Conservation (phyloP, 2,888 invertebrate species). For the Agrotis puta region DNA sequence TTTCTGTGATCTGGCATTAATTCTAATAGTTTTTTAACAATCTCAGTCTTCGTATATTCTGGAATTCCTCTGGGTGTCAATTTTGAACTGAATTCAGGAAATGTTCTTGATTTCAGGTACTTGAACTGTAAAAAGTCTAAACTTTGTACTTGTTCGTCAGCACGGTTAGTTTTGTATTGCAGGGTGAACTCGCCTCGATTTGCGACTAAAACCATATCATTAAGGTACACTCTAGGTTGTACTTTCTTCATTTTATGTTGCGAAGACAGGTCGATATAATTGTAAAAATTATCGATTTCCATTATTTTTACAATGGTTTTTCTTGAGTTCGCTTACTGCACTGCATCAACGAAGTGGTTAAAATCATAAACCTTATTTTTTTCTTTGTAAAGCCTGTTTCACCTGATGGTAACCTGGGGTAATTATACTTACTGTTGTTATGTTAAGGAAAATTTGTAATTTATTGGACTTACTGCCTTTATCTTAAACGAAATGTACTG, state of each 20-base stretch:
- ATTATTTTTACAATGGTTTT: no score
- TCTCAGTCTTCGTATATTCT: constrained; percentile 8
- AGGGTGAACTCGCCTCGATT: constrained; percentile 12
- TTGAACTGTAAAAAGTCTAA: constrained; percentile 1
- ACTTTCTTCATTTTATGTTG: constrained; percentile 28
- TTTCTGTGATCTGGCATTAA: constrained; percentile 24
- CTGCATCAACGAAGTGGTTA: no score
- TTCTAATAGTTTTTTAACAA: constrained; percentile 18
- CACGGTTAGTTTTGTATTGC: constrained; percentile 10
- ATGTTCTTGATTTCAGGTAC: constrained; percentile 8
- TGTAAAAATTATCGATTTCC: no score
- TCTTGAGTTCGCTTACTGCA: no score
- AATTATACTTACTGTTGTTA: no score
- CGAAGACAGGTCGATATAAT: constrained; percentile 26
- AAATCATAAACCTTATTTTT: no score
- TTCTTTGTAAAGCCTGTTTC: no score
- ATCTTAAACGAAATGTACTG: no score
- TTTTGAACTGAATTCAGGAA: constrained; percentile 10
- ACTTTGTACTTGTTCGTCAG: constrained; percentile 12
- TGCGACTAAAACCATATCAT: constrained; percentile 22
- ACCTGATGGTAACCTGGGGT: no score
- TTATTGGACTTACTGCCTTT: no score
- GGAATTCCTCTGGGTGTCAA: constrained; percentile 9
- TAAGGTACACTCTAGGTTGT: constrained; percentile 30
- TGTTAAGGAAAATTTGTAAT: no score